phyloP scores from a whole-genome alignment of 35 echinoderm and acorn worm species.

The Strongylocentrotus purpuratus region DNA sequence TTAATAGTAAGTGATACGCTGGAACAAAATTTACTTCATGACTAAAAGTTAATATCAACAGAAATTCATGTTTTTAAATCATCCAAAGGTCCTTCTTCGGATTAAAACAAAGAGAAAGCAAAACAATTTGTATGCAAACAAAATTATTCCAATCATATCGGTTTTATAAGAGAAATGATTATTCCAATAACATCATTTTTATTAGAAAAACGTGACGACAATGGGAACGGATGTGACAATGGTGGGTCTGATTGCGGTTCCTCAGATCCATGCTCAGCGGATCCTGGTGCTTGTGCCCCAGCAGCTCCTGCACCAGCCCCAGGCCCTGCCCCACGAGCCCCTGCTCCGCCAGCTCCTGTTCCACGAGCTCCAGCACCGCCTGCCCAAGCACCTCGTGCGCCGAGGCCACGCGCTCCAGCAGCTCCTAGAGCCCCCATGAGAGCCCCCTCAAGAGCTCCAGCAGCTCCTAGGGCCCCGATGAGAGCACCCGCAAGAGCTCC shows the following conservation, averaged over 20 bases:
- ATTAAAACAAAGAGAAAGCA: no score
- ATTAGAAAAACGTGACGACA: slow-evolving; percentile 14
- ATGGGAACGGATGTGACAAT: slow-evolving; percentile 8
- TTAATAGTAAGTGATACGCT: no score
- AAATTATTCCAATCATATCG: no score
- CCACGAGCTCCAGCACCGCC: slow-evolving; percentile 21
- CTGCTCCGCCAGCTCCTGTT: not conserved
- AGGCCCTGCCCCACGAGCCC: not conserved
- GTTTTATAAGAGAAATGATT: no score
- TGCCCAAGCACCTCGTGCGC: slow-evolving; percentile 15
- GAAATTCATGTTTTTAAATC: no score
- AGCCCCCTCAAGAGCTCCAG: slow-evolving; percentile 6
- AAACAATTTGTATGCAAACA: no score
- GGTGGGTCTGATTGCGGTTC: not conserved
- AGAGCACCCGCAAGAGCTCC: not conserved
- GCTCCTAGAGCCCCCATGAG: not conserved
- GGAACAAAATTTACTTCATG: no score
- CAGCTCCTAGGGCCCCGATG: not conserved
- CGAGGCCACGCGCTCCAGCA: not conserved
- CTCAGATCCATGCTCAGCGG: not conserved
- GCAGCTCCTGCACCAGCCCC: slow-evolving; percentile 35
- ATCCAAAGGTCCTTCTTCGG: no score
- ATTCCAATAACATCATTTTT: no score
- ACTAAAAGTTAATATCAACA: no score
- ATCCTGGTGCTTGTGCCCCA: not conserved